These are phyloP conservation scores for Leptoclinus maculatus DNA, from an alignment of 2,797 vertebrate species.

Conservation along the genomic window DNA sequence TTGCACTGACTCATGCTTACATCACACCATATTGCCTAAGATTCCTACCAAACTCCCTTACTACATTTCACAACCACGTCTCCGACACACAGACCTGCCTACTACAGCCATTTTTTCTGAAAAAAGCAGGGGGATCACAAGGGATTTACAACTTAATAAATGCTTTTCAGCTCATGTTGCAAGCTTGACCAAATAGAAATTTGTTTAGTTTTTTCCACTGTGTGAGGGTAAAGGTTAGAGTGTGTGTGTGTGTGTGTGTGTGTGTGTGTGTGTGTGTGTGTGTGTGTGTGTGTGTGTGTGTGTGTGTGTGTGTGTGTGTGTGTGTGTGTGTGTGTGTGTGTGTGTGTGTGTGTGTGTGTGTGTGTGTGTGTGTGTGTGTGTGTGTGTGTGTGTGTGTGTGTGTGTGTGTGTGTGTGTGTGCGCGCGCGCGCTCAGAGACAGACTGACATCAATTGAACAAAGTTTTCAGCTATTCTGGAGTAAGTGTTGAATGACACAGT, in stretches of 20 bases:
- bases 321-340: too few relatives aligned
- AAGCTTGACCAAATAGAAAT: slow-evolving; percentile 28
- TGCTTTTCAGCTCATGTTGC: slow-evolving; percentile 22
- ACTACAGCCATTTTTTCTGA: not conserved
- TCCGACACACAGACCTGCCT: not conserved
- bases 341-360: too few relatives aligned
- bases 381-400: too few relatives aligned
- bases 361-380: not conserved
- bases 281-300: not conserved
- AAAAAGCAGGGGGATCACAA: not conserved
- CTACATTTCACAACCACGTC: slow-evolving; percentile 11
- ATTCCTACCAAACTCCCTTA: not conserved
- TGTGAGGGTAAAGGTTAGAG: slow-evolving; percentile 35
- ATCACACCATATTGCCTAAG: not conserved
- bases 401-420: too few relatives aligned
- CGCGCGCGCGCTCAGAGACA: not conserved
- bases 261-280: not conserved
- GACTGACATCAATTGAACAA: not conserved
- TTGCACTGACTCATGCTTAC: not conserved
- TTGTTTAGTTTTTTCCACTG: not conserved
- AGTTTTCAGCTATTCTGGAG: not conserved
- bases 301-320: slow-evolving; percentile 3
- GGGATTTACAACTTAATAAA: not conserved
- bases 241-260: not conserved
- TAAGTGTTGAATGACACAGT: not conserved